These are phyloP conservation scores for Aurelia aurita DNA, from an alignment of 30 jellyfish, hydroid and myxozoan genomes.

Conservation along the genomic window DNA sequence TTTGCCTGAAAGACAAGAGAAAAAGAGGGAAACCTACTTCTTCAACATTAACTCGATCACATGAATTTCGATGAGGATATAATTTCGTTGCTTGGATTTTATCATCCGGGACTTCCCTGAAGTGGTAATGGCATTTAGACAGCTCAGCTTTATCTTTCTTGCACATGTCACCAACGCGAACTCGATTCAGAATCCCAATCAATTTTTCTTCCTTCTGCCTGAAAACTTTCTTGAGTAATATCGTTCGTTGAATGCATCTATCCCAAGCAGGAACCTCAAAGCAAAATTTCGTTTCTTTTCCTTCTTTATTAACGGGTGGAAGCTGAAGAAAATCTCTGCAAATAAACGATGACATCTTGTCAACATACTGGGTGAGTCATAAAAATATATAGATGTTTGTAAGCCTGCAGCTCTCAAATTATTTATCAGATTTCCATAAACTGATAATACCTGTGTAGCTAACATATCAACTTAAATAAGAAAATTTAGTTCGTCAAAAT, in stretches of 20 bases:
- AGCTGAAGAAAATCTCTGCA: constrained; percentile 86
- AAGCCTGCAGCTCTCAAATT: no score
- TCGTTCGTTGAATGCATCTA: constrained; percentile 46
- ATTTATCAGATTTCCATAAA: no score
- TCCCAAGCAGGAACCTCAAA: constrained; percentile 79
- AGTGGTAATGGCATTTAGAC: constrained; percentile 42
- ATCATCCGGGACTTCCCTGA: constrained; percentile 51
- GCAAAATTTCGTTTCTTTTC: constrained; percentile 40
- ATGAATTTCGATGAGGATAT: constrained; percentile 67
- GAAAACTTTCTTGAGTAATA: constrained; percentile 70
- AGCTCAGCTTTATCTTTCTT: constrained; percentile 56
- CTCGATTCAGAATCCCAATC: constrained; percentile 64
- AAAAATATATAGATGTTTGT: no score
- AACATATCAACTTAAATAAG: no score
- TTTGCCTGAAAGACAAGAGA: no score
- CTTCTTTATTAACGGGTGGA: constrained; percentile 69
- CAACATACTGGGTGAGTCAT: no score
- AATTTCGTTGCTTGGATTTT: constrained; percentile 72
- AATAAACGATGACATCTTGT: no score
- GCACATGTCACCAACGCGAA: constrained; percentile 62
- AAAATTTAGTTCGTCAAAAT: no score
- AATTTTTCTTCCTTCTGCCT: constrained; percentile 69
- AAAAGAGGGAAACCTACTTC: constrained; percentile 48
- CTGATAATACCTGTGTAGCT: no score
- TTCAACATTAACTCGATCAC: constrained; percentile 62